A percentile compares a stretch with the other conserved stretches of the same genome.
These are phyloP conservation scores for Danaus melanippus DNA, from an alignment of 1,140 invertebrate species.

Conservation along the genomic window DNA sequence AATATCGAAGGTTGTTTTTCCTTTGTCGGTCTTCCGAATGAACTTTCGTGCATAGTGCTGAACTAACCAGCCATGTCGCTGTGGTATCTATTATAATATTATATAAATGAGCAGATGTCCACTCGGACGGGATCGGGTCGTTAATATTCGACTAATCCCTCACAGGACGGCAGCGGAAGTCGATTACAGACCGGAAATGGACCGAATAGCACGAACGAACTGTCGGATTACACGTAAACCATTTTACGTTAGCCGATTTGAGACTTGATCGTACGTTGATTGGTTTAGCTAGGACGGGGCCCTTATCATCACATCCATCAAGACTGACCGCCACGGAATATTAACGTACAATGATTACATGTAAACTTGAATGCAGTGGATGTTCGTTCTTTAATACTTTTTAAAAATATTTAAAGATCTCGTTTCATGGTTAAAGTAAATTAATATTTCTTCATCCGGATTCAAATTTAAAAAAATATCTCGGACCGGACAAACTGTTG, in stretches of 20 bases:
- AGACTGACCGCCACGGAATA: too few relatives aligned
- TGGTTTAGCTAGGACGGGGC: constrained; percentile 11
- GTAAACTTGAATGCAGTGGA: too few relatives aligned
- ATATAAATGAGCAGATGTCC: too few relatives aligned
- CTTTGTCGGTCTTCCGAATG: too few relatives aligned
- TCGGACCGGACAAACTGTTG: constrained; percentile 14
- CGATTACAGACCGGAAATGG: constrained; percentile 20
- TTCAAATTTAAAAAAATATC: constrained; percentile 15
- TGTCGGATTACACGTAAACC: constrained; percentile 19
- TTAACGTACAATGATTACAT: too few relatives aligned
- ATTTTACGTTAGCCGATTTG: constrained; percentile 20
- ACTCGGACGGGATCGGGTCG: background rate
- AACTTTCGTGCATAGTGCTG: too few relatives aligned
- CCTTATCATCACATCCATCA: too few relatives aligned
- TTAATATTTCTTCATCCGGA: constrained; percentile 8
- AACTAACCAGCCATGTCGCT: too few relatives aligned
- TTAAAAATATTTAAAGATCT: too few relatives aligned
- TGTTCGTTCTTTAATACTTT: too few relatives aligned
- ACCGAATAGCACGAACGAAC: constrained; percentile 13
- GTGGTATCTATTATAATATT: too few relatives aligned
- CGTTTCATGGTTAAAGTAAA: constrained; percentile 5
- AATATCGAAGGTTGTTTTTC: too few relatives aligned
- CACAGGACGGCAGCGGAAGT: constrained; percentile 22
- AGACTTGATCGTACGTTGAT: constrained; percentile 10
- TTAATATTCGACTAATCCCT: constrained; percentile 9